A percentile compares a stretch with the other conserved stretches of the same genome.
These are phyloP conservation scores for Gortyna flavago DNA, from an alignment of 2,888 invertebrate species.

Conservation along the genomic window DNA sequence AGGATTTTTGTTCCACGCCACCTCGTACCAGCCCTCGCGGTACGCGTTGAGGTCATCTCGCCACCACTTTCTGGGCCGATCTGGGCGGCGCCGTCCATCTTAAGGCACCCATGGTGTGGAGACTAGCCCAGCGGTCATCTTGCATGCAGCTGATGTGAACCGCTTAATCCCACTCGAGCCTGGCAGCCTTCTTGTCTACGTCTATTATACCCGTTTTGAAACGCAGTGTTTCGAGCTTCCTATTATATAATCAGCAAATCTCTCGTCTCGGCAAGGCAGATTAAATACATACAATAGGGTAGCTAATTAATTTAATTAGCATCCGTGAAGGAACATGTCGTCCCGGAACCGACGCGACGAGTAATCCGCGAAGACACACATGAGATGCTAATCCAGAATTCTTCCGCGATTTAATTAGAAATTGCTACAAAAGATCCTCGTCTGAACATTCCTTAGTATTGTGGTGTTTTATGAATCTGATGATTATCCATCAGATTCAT, in stretches of 20 bases:
- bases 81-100: background rate
- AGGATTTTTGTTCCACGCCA: no score
- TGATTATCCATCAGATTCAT: no score
- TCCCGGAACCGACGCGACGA: conserved; percentile 38
- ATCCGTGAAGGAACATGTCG: conserved; percentile 53
- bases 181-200: background rate
- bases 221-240: background rate
- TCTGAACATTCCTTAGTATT: conserved; percentile 35
- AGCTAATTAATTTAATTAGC: conserved; percentile 64
- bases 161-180: background rate
- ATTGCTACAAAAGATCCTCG: conserved; percentile 42
- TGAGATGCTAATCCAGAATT: conserved; percentile 62
- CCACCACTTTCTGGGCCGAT: no score
- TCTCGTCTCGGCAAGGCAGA: conserved; percentile 37
- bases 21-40: background rate
- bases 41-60: background rate
- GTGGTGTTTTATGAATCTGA: conserved; percentile 22
- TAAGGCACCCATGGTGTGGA: background rate
- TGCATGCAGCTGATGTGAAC: background rate
- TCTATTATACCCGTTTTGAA: background rate
- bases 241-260: conserved; percentile 43
- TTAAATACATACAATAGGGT: conserved; percentile 57
- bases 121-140: background rate
- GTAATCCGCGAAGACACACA: conserved; percentile 54
- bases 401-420: conserved; percentile 63